phyloP scores from a whole-genome alignment of 2,888 invertebrate genomes.

The Ennomos erosarius region DNA sequence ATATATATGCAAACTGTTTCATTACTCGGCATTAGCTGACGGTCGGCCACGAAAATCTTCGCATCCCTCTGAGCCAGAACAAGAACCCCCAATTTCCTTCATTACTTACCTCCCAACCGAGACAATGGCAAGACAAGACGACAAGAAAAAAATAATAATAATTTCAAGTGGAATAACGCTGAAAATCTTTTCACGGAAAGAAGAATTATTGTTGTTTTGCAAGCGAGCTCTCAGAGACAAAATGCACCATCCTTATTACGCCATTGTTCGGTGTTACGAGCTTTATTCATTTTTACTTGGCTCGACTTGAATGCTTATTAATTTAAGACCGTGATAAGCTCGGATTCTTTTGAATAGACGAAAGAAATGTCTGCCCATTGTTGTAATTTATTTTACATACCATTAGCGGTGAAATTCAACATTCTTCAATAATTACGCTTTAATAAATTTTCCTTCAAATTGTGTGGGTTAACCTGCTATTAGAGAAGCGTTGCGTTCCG shows the following conservation, averaged over 20 bases:
- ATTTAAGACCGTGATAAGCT: conserved; percentile 85
- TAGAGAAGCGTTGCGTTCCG: conserved; percentile 32
- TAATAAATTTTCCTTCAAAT: conserved; percentile 29
- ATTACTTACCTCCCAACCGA: conserved; percentile 84
- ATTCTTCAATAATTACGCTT: conserved; percentile 43
- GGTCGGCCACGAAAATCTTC: conserved; percentile 82
- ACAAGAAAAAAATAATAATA: conserved; percentile 83
- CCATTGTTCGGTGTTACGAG: conserved; percentile 84
- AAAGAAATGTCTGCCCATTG: conserved; percentile 80
- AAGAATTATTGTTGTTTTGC: conserved; percentile 86
- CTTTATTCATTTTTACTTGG: conserved; percentile 85
- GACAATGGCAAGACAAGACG: conserved; percentile 83
- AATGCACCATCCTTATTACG: conserved; percentile 84
- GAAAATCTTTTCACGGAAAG: conserved; percentile 84
- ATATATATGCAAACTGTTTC: conserved; percentile 79
- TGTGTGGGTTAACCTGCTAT: conserved; percentile 30
- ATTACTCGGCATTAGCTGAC: conserved; percentile 81
- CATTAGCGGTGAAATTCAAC: conserved; percentile 57
- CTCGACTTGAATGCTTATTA: conserved; percentile 85
- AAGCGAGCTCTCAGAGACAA: conserved; percentile 83
- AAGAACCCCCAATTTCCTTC: conserved; percentile 83
- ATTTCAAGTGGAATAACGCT: conserved; percentile 86
- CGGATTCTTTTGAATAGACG: conserved; percentile 81
- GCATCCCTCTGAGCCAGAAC: conserved; percentile 69
- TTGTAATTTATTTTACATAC: conserved; percentile 79